These are phyloP conservation scores for Heterotis niloticus DNA, from an alignment of 2,113 vertebrate species.

Conservation along the genomic window DNA sequence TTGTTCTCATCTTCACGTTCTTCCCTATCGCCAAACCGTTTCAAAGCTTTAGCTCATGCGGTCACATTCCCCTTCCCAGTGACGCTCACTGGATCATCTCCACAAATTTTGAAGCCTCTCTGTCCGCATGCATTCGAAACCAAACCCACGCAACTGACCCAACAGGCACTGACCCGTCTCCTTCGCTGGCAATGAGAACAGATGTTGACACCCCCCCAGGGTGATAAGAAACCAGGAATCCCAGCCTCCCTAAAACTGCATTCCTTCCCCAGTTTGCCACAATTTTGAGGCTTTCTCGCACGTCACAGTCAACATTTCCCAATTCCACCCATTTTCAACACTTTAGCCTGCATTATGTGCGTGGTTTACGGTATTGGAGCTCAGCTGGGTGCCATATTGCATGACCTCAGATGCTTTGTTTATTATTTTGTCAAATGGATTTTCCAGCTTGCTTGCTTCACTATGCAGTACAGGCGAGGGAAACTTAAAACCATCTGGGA, in stretches of 20 bases:
- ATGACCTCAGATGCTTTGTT: slow-evolving; percentile 37
- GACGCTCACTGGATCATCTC: not conserved
- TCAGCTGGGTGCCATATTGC: slow-evolving; percentile 4
- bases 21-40: too few species aligned
- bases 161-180: slow-evolving; percentile 37
- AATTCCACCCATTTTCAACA: not conserved
- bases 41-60: too few species aligned
- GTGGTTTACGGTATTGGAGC: slow-evolving; percentile 43
- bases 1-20: too few species aligned
- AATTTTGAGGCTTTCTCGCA: not conserved
- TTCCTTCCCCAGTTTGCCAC: slow-evolving; percentile 37
- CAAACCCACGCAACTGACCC: slow-evolving; percentile 41
- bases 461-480: slow-evolving; percentile 31
- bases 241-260: slow-evolving; percentile 44
- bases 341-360: not conserved
- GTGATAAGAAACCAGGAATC: too few species aligned
- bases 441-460: slow-evolving; percentile 39
- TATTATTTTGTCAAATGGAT: too few species aligned
- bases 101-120: not conserved
- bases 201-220: too few species aligned
- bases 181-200: too few species aligned
- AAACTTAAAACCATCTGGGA: slow-evolving; percentile 29
- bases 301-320: too few species aligned
- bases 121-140: not conserved
- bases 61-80: too few species aligned